Conservation (phyloP, 2,888 invertebrate species). For the Clostera curtula region DNA sequence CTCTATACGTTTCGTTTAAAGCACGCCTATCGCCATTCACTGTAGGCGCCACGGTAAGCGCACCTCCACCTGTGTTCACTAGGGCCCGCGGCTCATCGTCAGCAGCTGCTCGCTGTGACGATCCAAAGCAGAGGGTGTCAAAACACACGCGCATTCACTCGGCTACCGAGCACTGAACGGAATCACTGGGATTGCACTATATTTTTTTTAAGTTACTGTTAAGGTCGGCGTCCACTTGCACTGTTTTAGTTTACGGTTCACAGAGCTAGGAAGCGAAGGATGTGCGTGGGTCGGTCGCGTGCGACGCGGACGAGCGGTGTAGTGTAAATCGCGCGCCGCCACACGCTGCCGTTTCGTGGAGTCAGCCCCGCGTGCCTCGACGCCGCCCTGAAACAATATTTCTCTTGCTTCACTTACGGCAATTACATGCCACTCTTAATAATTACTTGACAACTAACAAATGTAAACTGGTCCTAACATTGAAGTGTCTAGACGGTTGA, state of each 20-base stretch:
- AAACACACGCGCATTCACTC: conserved; percentile 94
- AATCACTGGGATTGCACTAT: conserved; percentile 61
- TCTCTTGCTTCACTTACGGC: conserved; percentile 16
- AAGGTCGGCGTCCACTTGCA: conserved; percentile 37
- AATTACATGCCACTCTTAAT: conserved; percentile 11
- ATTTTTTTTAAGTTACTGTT: conserved; percentile 37
- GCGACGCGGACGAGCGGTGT: conserved; percentile 54
- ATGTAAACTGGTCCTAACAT: background rate
- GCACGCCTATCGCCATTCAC: conserved; percentile 69
- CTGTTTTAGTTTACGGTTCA: conserved; percentile 33
- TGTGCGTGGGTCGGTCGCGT: conserved; percentile 43
- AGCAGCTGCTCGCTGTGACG: conserved; percentile 86
- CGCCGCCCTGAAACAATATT: conserved; percentile 56
- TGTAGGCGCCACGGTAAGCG: conserved; percentile 69
- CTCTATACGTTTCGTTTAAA: conserved; percentile 67
- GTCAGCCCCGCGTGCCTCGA: conserved; percentile 64
- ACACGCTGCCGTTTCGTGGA: conserved; percentile 39
- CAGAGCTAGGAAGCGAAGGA: conserved; percentile 45
- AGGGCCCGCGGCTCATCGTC: conserved; percentile 80
- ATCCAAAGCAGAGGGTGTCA: conserved; percentile 92
- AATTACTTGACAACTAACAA: conserved; percentile 6
- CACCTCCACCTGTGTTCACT: conserved; percentile 65
- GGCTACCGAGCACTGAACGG: conserved; percentile 69
- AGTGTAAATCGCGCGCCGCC: conserved; percentile 54
- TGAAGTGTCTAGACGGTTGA: background rate